Evolutionary conservation across 1,140 invertebrate genomes (phyloP).

Genomic region (Diuraphis noxia): DNA sequence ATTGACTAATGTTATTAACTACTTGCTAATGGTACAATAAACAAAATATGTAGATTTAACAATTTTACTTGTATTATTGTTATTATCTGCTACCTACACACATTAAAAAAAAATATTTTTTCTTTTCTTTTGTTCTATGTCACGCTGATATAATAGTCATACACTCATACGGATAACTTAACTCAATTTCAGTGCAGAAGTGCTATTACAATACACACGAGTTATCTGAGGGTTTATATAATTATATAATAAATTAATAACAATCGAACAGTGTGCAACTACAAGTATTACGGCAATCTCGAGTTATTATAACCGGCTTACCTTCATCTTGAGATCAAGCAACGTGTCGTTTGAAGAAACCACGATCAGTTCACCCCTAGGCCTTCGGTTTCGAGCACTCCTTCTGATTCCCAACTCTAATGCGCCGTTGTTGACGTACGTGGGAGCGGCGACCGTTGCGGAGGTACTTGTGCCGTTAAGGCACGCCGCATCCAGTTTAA

Average conservation of each 20-base stretch:
- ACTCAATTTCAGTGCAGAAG: neutral
- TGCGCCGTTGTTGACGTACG: neutral
- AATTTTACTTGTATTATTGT: neutral
- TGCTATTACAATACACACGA: neutral
- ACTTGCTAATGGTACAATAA: neutral
- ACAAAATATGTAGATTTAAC: neutral
- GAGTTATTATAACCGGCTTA: neutral
- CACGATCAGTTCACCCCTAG: constrained; percentile 35
- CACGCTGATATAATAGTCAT: neutral
- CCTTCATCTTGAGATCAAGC: constrained; percentile 47
- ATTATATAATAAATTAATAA: neutral
- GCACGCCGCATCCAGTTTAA: neutral
- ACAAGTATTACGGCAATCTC: neutral
- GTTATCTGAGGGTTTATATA: neutral
- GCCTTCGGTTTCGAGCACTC: constrained; percentile 37
- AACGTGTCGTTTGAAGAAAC: constrained; percentile 37
- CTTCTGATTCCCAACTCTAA: constrained; percentile 26
- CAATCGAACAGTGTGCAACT: neutral
- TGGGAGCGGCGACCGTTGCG: neutral
- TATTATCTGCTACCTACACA: neutral
- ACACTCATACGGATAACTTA: too few relatives aligned
- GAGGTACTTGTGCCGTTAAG: neutral
- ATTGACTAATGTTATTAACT: neutral
- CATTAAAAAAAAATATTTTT: neutral
- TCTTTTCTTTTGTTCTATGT: neutral